Evolutionary conservation across 1,140 invertebrate species (phyloP).

Genomic region (Achroia grisella): DNA sequence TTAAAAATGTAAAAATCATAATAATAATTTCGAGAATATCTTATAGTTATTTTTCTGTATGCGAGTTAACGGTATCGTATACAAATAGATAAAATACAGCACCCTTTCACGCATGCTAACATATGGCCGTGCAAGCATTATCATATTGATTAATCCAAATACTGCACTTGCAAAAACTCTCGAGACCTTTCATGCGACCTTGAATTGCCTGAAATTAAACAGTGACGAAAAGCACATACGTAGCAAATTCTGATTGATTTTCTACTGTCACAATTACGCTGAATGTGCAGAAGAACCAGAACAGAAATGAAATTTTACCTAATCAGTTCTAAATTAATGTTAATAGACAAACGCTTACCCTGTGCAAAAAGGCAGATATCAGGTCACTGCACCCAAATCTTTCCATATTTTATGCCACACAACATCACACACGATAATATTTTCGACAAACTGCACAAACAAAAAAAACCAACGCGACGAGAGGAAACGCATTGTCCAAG

Average conservation of each 20-base stretch:
- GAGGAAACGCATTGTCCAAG: slow-evolving; percentile 86
- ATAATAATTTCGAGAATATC: too few relatives aligned
- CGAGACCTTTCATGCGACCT: slow-evolving; percentile 35
- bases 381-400: slow-evolving; percentile 63
- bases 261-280: slow-evolving; percentile 26
- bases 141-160: slow-evolving; percentile 51
- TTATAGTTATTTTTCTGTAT: too few relatives aligned
- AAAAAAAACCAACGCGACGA: slow-evolving; percentile 73
- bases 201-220: slow-evolving; percentile 33
- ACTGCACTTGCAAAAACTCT: slow-evolving; percentile 22
- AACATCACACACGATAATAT: slow-evolving; percentile 66
- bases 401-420: slow-evolving; percentile 62
- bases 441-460: slow-evolving; percentile 67
- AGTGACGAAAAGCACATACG: slow-evolving; percentile 34
- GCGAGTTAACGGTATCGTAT: slow-evolving; percentile 53
- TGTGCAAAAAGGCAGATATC: slow-evolving; percentile 51
- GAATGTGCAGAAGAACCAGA: neutral
- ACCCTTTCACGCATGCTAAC: slow-evolving; percentile 60
- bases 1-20: too few relatives aligned
- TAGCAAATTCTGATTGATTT: slow-evolving; percentile 35
- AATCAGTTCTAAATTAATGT: neutral
- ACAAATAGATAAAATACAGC: slow-evolving; percentile 28
- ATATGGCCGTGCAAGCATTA: slow-evolving; percentile 51
- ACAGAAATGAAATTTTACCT: neutral
- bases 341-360: slow-evolving; percentile 35